These are phyloP conservation scores for Caenorhabditis sp. DNA, from an alignment of 2,888 invertebrate species.

Conservation along the genomic window DNA sequence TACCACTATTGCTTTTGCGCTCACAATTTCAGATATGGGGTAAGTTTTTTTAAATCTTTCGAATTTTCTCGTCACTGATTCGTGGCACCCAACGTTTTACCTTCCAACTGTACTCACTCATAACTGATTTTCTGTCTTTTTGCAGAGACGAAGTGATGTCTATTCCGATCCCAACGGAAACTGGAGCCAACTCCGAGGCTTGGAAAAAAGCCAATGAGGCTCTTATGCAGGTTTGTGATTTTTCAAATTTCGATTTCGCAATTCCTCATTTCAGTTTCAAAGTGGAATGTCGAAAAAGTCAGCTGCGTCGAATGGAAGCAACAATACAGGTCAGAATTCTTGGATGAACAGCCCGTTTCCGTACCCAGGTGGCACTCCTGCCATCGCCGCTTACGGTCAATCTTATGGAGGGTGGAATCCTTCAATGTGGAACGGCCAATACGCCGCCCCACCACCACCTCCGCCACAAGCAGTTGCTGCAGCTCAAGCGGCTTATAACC, in stretches of 20 bases:
- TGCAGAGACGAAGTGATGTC: slow-evolving; percentile 62
- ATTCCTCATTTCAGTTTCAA: slow-evolving; percentile 45
- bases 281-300: slow-evolving; percentile 17
- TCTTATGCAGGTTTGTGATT: slow-evolving; percentile 49
- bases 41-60: slow-evolving; percentile 20
- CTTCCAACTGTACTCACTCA: background rate
- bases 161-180: slow-evolving; percentile 46
- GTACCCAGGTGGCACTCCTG: slow-evolving; percentile 48
- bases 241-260: background rate
- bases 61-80: too few relatives aligned
- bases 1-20: background rate
- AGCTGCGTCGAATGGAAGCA: slow-evolving; percentile 41
- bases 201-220: slow-evolving; percentile 70
- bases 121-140: background rate
- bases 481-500: slow-evolving; percentile 46
- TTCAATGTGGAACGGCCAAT: slow-evolving; percentile 47
- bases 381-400: slow-evolving; percentile 37
- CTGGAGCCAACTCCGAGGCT: slow-evolving; percentile 48
- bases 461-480: slow-evolving; percentile 31
- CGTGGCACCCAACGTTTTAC: background rate
- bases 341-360: slow-evolving; percentile 61
- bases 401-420: slow-evolving; percentile 61
- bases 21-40: slow-evolving; percentile 64
- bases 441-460: slow-evolving; percentile 25
- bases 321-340: slow-evolving; percentile 65